These are phyloP conservation scores for Madoqua kirkii DNA, from an alignment of 2,113 vertebrate genomes.

Conservation along the genomic window DNA sequence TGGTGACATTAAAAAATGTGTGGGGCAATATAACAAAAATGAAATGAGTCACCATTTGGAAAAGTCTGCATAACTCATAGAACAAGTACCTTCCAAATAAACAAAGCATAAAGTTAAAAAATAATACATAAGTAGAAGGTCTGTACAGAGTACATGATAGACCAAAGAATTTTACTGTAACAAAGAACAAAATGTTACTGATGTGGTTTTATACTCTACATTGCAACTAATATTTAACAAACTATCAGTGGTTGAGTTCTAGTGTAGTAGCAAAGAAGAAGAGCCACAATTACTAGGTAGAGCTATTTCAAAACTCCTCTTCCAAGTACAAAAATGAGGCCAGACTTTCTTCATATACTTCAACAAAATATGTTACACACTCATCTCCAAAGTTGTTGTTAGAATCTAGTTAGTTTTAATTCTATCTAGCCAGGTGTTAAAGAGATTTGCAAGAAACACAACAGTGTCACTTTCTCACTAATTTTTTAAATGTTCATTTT, in stretches of 20 bases:
- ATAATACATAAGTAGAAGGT: neutral
- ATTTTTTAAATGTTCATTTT: neutral
- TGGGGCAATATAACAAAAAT: neutral
- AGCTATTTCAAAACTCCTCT: neutral
- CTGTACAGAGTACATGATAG: neutral
- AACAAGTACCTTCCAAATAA: constrained; percentile 13
- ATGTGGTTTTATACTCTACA: neutral
- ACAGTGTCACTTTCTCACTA: neutral
- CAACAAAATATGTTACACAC: neutral
- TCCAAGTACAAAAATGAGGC: neutral
- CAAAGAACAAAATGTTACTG: neutral
- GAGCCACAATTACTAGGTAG: neutral
- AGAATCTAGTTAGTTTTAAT: neutral
- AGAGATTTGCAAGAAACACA: neutral
- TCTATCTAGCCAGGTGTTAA: neutral
- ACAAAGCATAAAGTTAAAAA: neutral
- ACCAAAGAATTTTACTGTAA: neutral
- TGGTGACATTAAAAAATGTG: neutral
- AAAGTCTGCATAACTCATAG: neutral
- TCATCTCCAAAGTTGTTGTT: neutral
- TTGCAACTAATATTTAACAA: neutral
- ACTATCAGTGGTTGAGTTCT: neutral
- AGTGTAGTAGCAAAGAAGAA: neutral
- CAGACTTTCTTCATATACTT: neutral
- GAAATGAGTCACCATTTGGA: neutral